Evolutionary conservation across 2,888 invertebrate genomes (phyloP), one percentile per base, ranked within the genome.

Genomic region (Drosophila greeni): DNA sequence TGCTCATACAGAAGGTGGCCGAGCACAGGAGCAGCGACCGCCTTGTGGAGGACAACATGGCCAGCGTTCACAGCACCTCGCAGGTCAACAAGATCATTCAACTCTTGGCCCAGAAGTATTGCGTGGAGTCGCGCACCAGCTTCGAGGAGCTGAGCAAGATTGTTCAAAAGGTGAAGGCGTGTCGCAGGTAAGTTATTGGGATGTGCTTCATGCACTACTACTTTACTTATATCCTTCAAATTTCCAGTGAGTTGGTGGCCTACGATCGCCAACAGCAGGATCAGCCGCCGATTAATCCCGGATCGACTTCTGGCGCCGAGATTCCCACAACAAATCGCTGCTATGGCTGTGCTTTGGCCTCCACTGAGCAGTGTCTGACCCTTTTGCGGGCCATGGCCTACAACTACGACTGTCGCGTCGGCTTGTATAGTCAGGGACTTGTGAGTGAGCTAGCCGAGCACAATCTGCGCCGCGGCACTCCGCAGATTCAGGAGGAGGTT

Each of bases 101-200:
- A 87, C 92, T 96, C 74, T 91, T 98, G 39, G 98, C 98, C 3
- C 97, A 97, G 88, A 95, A 96, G 86, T 98, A 98, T 89, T 97
- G 97, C 87, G 94, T 94, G 47, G 98, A 99, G 83, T 98, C 97
- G 87, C 96, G 96, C 87, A 94, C 94, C 6, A 95, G 97, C 8
- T 98, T 98, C 88, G 98, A 98, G 86, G 98, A 98, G 86, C 91
- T 99, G 2, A 97, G 94, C 85, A 95, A 95, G 89, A 94, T 95
- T 71, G 95, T 95, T 75, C 94, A 97, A 91, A 94, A 95, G 86
- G 97, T 98, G 23, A 90, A 97, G 72, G 97, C 98, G 0, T 97
- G 97, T 86, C 91, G 95, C 24, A 94, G 92, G 92, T 91, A 33
- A 80, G 85, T 47, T 20, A 8, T 12, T 14, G 8, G 5, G n/a